phyloP scores from a whole-genome alignment of 2,797 vertebrate species.

The Lepilemur septentrionalis region DNA sequence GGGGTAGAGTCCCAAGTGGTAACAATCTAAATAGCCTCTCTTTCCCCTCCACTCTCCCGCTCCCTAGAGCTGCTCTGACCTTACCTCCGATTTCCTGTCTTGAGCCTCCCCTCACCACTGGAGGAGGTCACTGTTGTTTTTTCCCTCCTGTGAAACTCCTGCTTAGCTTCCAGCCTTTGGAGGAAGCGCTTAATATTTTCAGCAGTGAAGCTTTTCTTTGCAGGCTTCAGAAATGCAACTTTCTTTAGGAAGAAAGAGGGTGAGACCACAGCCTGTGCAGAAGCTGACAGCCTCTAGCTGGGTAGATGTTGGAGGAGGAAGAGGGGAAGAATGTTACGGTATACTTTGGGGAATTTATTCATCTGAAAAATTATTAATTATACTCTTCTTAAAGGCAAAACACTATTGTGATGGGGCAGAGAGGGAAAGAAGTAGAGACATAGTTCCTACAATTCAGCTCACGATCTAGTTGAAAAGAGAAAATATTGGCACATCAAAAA shows the following conservation, averaged over 20 bases:
- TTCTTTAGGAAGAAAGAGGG: constrained; percentile 6
- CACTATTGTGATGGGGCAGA: not conserved
- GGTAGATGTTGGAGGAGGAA: not conserved
- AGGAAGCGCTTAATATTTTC: constrained; percentile 54
- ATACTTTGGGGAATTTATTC: not conserved
- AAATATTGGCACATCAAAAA: not conserved
- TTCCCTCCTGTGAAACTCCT: constrained; percentile 61
- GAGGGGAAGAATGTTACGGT: not conserved
- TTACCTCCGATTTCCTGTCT: constrained; percentile 48
- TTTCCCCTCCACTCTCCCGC: not conserved
- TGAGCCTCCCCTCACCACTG: constrained; percentile 18
- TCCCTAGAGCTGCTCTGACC: not conserved
- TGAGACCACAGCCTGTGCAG: not conserved
- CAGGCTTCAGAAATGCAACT: not conserved
- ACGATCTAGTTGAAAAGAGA: not conserved
- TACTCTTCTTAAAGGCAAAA: not conserved
- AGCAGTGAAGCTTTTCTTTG: not conserved
- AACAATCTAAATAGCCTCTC: constrained; percentile 7
- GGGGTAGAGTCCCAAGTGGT: constrained; percentile 9
- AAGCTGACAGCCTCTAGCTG: not conserved
- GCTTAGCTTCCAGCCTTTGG: constrained; percentile 21
- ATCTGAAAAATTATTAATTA: not conserved
- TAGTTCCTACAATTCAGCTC: not conserved
- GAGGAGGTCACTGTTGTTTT: constrained; percentile 59
- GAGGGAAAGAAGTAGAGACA: not conserved